A percentile compares a stretch with the other conserved stretches of the same genome.
phyloP scores from a whole-genome alignment of 92 coral and sea anemone species.

The Actinernus sp. region DNA sequence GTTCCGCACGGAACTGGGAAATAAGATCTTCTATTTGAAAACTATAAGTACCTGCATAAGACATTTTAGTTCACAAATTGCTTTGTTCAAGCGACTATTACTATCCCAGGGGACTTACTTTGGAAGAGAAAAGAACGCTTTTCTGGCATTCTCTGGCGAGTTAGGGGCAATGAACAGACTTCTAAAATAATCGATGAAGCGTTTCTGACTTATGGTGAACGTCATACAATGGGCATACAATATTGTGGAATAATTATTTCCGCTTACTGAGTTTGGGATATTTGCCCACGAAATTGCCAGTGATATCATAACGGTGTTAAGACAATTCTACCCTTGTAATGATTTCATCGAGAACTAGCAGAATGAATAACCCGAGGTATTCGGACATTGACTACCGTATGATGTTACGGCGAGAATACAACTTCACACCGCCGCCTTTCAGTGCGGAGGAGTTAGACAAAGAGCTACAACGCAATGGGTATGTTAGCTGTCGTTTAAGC shows the following conservation, averaged over 20 bases:
- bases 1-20: too few relatives aligned
- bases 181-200: conserved; percentile 46
- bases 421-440: conserved; percentile 1
- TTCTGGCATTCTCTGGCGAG: too few relatives aligned
- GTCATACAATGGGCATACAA: conserved; percentile 13
- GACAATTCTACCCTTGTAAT: too few relatives aligned
- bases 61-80: too few relatives aligned
- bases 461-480: conserved; percentile 14
- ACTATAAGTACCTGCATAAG: too few relatives aligned
- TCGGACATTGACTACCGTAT: conserved; percentile 14
- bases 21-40: too few relatives aligned
- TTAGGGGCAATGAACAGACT: neutral
- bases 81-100: too few relatives aligned
- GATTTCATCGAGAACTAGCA: conserved; percentile 7
- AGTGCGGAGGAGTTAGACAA: conserved; percentile 7
- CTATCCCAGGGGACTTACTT: too few relatives aligned
- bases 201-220: conserved; percentile 9
- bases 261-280: neutral
- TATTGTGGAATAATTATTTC: conserved; percentile 1
- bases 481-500: too few relatives aligned
- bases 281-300: too few relatives aligned
- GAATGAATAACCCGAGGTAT: conserved; percentile 7
- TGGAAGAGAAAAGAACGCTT: too few relatives aligned
- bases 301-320: too few relatives aligned
- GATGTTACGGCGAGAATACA: conserved; percentile 14